Evolutionary conservation across 2,797 vertebrate species (phyloP).

Genomic region (Enteromius treurensis): DNA sequence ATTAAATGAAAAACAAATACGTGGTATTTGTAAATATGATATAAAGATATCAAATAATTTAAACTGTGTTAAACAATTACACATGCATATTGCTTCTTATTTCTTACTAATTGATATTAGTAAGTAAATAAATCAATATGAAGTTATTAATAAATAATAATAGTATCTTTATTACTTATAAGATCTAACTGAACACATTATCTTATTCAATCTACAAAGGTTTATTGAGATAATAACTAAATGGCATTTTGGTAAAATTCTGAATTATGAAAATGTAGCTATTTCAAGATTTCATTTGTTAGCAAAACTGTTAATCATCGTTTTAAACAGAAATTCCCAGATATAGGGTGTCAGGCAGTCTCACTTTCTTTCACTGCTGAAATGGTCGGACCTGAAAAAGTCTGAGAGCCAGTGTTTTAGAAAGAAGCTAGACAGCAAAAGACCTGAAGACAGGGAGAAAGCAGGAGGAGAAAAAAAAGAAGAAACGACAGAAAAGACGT

Average conservation of each 20-base stretch:
- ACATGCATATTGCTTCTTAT: neutral
- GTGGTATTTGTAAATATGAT: neutral
- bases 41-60: neutral
- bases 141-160: neutral
- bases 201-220: neutral
- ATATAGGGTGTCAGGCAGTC: neutral
- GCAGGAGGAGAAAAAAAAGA: constrained; percentile 27
- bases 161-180: neutral
- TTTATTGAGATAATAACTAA: neutral
- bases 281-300: neutral
- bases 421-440: constrained; percentile 10
- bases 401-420: constrained; percentile 3
- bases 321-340: neutral
- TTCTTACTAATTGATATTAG: neutral
- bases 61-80: neutral
- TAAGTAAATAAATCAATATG: neutral
- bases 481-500: constrained; percentile 38
- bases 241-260: neutral
- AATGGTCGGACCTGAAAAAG: neutral
- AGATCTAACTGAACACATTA: neutral
- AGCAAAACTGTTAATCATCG: neutral
- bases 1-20: neutral
- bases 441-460: constrained; percentile 2
- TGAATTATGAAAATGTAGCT: neutral
- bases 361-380: neutral